A percentile compares a stretch with the other conserved stretches of the same genome.
Conservation (phyloP, 2,113 vertebrate genomes). For the Ophiodon elongatus region DNA sequence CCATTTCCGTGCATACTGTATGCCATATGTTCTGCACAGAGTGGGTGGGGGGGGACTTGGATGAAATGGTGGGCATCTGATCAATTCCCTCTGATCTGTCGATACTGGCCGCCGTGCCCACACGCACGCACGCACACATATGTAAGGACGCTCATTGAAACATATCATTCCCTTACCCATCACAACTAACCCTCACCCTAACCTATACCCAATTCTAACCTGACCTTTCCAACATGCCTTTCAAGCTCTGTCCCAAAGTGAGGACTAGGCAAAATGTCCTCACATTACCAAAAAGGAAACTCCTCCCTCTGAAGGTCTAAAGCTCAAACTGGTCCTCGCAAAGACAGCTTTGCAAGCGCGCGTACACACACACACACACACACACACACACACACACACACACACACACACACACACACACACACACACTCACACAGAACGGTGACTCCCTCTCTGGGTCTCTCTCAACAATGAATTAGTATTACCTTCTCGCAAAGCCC, state of each 20-base stretch:
- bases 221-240: not conserved
- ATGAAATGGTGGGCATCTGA: slow-evolving; percentile 49
- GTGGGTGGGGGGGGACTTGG: not conserved
- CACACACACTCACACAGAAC: slow-evolving; percentile 17
- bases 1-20: slow-evolving; percentile 42
- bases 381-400: slow-evolving; percentile 9
- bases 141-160: not conserved
- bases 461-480: slow-evolving; percentile 62
- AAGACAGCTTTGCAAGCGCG: not conserved
- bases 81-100: slow-evolving; percentile 49
- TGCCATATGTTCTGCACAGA: slow-evolving; percentile 36
- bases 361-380: not conserved
- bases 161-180: not conserved
- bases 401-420: not conserved
- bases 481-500: slow-evolving; percentile 61
- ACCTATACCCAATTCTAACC: not conserved
- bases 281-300: not conserved
- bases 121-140: not conserved
- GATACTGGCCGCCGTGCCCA: slow-evolving; percentile 2
- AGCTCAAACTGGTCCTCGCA: not conserved
- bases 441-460: not conserved
- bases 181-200: not conserved
- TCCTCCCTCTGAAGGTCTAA: not conserved
- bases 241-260: not conserved
- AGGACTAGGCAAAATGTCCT: not conserved